Evolutionary conservation across 1,140 invertebrate genomes (phyloP), one percentile per base, ranked within the genome.

Genomic region (Dermatophagoides farinae): DNA sequence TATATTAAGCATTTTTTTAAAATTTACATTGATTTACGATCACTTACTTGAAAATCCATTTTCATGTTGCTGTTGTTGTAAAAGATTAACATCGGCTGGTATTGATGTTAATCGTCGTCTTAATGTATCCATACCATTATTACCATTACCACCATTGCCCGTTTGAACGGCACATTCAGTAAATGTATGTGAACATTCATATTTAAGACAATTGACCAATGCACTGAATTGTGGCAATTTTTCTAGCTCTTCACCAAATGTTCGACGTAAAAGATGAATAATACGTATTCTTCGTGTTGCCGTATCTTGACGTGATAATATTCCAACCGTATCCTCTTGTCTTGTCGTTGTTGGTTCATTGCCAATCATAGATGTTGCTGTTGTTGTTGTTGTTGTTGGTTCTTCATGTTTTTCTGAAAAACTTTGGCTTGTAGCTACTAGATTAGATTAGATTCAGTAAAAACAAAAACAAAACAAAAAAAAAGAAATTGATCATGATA

Each of bases 81-180:
- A 47, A 12, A 14, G 43, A 23, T 54, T 10, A 31, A 57, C 25
- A 20, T n/a, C 38, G 41, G 4, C 37, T 14, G 31, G 37, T 20
- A 11, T 39, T n/a, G 16, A 18, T 49, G 31, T 54, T 54, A 6
- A 54, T 22, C 31, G 2, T 31, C 31, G 31, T 4, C 31, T 2
- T 31, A 31, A 31, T 31, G 31, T 31, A 31, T 31, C 31, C 31
- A 31, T 4, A 11, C 49, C 67, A 53, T 14, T 62, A 52, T 25
- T 67, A 64, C 18, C 43, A n/a, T 65, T 25, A 22, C 66, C 43
- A 54, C 65, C 66, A 23, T 64, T 59, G 2, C 61, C 61, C 4
- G 67, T 67, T 46, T 67, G 67, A 46, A 63, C 62, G 1, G 59
- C 51, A 4, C 54, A 52, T 11, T 67, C 66, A 20, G 63, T 61